phyloP scores from a whole-genome alignment of 2,888 invertebrate genomes.

The Sturmia bella region DNA sequence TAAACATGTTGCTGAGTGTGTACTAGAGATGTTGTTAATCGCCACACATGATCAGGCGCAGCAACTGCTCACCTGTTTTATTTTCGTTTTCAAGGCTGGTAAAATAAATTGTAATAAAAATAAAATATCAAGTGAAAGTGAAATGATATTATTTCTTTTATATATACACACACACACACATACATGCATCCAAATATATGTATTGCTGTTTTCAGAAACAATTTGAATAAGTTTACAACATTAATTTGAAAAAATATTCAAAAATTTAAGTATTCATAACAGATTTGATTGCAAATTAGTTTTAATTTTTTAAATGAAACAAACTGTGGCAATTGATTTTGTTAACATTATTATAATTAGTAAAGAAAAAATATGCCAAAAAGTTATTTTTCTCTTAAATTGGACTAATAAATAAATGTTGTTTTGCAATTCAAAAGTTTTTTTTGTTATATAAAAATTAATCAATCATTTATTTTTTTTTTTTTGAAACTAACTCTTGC shows the following conservation, averaged over 20 bases:
- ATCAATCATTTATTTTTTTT: constrained; percentile 21
- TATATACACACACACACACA: no score
- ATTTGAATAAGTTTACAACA: neutral
- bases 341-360: constrained; percentile 53
- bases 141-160: constrained; percentile 54
- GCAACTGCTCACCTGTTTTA: constrained; percentile 39
- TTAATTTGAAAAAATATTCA: neutral
- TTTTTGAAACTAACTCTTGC: neutral
- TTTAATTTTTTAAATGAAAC: constrained; percentile 13
- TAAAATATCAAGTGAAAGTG: constrained; percentile 67
- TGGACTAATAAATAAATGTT: constrained; percentile 10
- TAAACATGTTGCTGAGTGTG: constrained; percentile 26
- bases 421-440: constrained; percentile 36
- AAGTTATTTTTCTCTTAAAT: neutral
- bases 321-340: constrained; percentile 52
- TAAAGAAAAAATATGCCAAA: constrained; percentile 19
- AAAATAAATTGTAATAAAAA: constrained; percentile 38
- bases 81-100: neutral
- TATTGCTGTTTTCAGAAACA: neutral
- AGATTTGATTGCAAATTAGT: constrained; percentile 36
- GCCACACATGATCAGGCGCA: constrained; percentile 47
- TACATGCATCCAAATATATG: no score
- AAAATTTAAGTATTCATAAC: neutral
- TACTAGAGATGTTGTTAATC: constrained; percentile 1
- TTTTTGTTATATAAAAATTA: constrained; percentile 37